These are phyloP conservation scores for Pantherophis vulpinus DNA, from an alignment of 2,797 vertebrate genomes.

Conservation along the genomic window DNA sequence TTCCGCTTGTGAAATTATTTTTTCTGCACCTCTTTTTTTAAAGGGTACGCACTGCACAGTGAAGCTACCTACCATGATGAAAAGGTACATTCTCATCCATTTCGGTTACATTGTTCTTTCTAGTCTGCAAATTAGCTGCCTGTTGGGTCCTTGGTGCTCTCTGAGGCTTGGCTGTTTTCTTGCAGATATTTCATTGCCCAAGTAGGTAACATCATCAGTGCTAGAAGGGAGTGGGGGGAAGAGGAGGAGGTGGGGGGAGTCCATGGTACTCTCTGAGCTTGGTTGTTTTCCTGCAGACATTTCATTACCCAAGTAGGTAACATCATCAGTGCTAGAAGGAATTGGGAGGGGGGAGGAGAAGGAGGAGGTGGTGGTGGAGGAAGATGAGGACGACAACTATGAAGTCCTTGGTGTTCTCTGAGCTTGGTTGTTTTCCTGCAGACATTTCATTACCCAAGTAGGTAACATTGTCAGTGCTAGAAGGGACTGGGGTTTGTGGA, in stretches of 20 bases:
- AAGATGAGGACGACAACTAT: too few species aligned
- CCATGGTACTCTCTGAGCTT: background rate
- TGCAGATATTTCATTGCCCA: background rate
- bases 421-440: background rate
- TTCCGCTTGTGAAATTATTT: background rate
- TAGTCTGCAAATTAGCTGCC: background rate
- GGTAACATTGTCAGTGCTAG: background rate
- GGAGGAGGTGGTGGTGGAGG: too few species aligned
- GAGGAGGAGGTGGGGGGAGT: background rate
- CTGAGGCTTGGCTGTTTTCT: background rate
- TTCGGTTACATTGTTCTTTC: background rate
- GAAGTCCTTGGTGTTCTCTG: background rate
- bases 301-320: background rate
- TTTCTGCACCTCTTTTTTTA: background rate
- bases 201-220: background rate
- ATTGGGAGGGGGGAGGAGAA: too few species aligned
- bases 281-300: background rate
- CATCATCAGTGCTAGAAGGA: background rate
- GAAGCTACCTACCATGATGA: conserved; percentile 4
- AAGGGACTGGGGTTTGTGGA: too few species aligned
- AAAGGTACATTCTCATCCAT: background rate
- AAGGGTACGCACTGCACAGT: background rate
- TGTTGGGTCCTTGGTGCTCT: background rate
- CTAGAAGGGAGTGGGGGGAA: too few species aligned
- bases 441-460: background rate